These are phyloP conservation scores for Lacerta agilis DNA, from an alignment of 2,797 vertebrate genomes.

Conservation along the genomic window DNA sequence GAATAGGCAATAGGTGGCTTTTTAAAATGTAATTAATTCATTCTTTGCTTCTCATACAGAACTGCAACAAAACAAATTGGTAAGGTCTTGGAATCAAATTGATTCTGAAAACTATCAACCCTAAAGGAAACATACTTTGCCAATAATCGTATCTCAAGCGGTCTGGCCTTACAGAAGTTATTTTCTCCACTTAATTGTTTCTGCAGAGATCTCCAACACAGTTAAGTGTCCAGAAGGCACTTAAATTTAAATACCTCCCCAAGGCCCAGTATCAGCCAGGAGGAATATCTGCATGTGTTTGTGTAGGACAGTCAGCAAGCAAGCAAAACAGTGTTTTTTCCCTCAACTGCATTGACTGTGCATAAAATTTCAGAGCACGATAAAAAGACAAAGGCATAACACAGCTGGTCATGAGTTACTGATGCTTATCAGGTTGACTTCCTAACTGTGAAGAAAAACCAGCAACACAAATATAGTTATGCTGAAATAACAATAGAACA, in stretches of 20 bases:
- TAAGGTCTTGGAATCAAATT: slow-evolving; percentile 39
- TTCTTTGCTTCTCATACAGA: background rate
- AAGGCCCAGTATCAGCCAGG: slow-evolving; percentile 12
- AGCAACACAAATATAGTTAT: background rate
- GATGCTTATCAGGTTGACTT: background rate
- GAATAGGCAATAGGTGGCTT: background rate
- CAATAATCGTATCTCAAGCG: slow-evolving; percentile 47
- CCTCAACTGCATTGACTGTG: background rate
- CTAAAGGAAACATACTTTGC: slow-evolving; percentile 56
- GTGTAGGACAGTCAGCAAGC: slow-evolving; percentile 3
- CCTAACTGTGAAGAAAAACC: background rate
- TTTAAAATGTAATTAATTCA: background rate
- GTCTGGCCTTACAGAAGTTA: slow-evolving; percentile 15
- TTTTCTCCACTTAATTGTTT: slow-evolving; percentile 47
- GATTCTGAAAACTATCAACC: slow-evolving; percentile 35
- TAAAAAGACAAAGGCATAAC: background rate
- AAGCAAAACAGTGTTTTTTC: background rate
- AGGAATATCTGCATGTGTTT: background rate
- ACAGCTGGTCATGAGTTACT: background rate
- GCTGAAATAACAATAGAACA: slow-evolving; percentile 2
- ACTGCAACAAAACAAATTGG: slow-evolving; percentile 36
- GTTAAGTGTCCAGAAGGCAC: slow-evolving; percentile 49
- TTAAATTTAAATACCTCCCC: slow-evolving; percentile 43
- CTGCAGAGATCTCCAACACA: slow-evolving; percentile 47
- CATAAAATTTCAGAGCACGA: slow-evolving; percentile 22